Evolutionary conservation across 2,888 invertebrate genomes (phyloP), one percentile per base, ranked within the genome.

Genomic region (Formica aserva): DNA sequence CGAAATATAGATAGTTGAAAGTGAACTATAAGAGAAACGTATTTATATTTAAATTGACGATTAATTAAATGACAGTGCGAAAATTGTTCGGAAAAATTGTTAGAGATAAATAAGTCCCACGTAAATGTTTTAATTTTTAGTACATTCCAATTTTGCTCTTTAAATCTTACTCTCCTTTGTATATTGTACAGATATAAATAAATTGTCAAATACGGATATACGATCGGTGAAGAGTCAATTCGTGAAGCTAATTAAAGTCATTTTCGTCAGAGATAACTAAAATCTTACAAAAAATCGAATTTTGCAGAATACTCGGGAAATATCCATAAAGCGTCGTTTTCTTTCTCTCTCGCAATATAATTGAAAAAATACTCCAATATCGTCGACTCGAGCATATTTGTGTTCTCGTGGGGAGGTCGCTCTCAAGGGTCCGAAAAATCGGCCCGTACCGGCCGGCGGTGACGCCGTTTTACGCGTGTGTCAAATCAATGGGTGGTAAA

Each of bases 401-500:
- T 41, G 48, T 52, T 60, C 71, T 57, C 41, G 69, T 22, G 32
- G 4, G 57, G 29, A 52, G 26, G 18, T 66, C 67, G 67, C 55
- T 18, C 60, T 80, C 72, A 80, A 78, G 41, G 57, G n/a, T 71
- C 57, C 57, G 45, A 60, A 60, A 72, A 78, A 78, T 77, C 77
- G 77, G 29, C 29, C 69, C 4, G 18, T 11, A 22, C 60, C 32
- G 8, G 1, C 15, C 11, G 35, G 22, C 38, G 32, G 48, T 18
- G 48, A 26, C 32, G 26, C 22, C 60, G 78, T 72, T 67, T 52
- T 80, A 72, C 60, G 41, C 32, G 72, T 80, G 45, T 80, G 45
- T 60, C 35, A 72, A 80, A 80, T 80, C 78, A 72, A 80, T 72
- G 78, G 78, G 57, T 41, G 45, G 45, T 60, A 60, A 78, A 72